These are phyloP conservation scores for Pterostichus niger DNA, from an alignment of 2,888 invertebrate genomes.

Conservation along the genomic window DNA sequence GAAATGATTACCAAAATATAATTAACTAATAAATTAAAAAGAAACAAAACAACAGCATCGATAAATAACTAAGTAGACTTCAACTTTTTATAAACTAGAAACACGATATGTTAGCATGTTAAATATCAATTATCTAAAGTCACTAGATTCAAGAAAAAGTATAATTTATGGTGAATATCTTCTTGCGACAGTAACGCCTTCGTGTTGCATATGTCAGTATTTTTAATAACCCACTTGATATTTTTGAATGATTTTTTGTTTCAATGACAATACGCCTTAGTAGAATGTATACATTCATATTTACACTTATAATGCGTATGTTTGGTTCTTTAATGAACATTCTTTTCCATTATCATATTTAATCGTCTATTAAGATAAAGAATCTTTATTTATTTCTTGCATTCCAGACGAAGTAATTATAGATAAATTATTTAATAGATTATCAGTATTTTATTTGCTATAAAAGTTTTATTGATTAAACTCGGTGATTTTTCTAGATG, in stretches of 20 bases:
- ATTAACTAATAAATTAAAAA: background rate
- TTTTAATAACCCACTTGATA: background rate
- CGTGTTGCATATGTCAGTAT: background rate
- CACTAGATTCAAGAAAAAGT: background rate
- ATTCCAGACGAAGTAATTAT: background rate
- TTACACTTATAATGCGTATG: background rate
- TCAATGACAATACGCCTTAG: background rate
- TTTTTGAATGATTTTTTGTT: background rate
- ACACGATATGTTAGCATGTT: background rate
- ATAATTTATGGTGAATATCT: background rate
- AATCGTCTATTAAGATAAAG: background rate
- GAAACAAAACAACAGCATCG: background rate
- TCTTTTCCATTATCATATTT: background rate
- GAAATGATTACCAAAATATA: background rate
- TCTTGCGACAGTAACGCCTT: slow-evolving; percentile 19
- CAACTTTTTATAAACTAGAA: slow-evolving; percentile 2
- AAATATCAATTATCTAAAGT: slow-evolving; percentile 4
- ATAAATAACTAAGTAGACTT: background rate
- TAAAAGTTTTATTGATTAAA: background rate
- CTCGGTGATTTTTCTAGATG: too few relatives aligned
- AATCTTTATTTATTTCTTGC: background rate
- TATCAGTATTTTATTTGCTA: background rate
- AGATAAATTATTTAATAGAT: background rate
- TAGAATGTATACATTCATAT: background rate
- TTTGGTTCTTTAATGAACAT: background rate